Percentiles rank a stretch among this genome's conserved stretches.
These are phyloP conservation scores for Trilocha varians DNA, from an alignment of 2,888 invertebrate genomes.

Conservation along the genomic window DNA sequence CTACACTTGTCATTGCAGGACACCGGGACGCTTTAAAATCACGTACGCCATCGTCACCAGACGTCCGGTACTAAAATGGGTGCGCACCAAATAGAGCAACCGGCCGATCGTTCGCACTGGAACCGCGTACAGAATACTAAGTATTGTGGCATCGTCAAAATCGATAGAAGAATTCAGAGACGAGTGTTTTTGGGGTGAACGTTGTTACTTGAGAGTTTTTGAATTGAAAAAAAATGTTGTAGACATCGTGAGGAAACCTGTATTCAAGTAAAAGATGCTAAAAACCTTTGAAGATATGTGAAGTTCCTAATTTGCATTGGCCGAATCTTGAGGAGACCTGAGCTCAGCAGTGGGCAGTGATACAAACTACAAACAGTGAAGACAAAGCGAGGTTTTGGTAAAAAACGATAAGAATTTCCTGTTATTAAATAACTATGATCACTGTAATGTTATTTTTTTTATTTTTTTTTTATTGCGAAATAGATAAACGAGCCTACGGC, in stretches of 20 bases:
- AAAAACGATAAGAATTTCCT: too few relatives aligned
- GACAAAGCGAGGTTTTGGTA: too few relatives aligned
- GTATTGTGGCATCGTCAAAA: slow-evolving; percentile 19
- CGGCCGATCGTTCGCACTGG: slow-evolving; percentile 29
- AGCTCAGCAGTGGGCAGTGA: too few relatives aligned
- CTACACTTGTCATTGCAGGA: not conserved
- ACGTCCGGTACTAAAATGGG: slow-evolving; percentile 46
- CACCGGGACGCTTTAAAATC: slow-evolving; percentile 31
- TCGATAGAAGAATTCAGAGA: slow-evolving; percentile 41
- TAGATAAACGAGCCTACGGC: too few relatives aligned
- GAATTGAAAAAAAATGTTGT: not conserved
- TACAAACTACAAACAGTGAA: too few relatives aligned
- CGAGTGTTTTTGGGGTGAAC: slow-evolving; percentile 35
- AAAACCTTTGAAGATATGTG: too few relatives aligned
- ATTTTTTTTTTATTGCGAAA: too few relatives aligned
- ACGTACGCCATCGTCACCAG: slow-evolving; percentile 39
- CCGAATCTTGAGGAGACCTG: too few relatives aligned
- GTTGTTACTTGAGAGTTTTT: slow-evolving; percentile 7
- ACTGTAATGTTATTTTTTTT: too few relatives aligned
- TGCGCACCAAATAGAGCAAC: slow-evolving; percentile 47
- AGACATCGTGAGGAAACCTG: not conserved
- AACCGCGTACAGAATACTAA: slow-evolving; percentile 37
- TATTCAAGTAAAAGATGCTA: too few relatives aligned
- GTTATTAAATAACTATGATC: too few relatives aligned
- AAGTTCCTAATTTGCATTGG: too few relatives aligned